Percentiles rank a stretch among this genome's conserved stretches.
phyloP scores from a whole-genome alignment of 2,797 vertebrate species.

The Sebastes cheni region DNA sequence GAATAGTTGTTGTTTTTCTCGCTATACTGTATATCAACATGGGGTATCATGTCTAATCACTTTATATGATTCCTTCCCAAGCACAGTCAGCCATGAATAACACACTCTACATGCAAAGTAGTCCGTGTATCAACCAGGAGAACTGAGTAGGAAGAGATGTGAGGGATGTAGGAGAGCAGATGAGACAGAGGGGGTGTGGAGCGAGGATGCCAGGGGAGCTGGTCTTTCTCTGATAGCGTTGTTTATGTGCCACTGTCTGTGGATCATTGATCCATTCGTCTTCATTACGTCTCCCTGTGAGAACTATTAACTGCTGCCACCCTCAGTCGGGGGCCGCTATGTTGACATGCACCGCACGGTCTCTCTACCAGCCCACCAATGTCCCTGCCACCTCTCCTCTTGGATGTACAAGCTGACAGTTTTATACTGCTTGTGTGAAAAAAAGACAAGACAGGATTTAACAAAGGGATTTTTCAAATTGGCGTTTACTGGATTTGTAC shows the following conservation, averaged over 20 bases:
- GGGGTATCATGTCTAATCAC: not conserved
- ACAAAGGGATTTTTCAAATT: not conserved
- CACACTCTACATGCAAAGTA: constrained; percentile 48
- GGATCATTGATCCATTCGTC: constrained; percentile 75
- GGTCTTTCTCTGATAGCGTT: constrained; percentile 60
- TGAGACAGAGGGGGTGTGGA: constrained; percentile 9
- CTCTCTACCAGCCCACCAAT: constrained; percentile 26
- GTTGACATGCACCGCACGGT: constrained; percentile 59
- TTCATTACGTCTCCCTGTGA: constrained; percentile 73
- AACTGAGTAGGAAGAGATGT: constrained; percentile 21
- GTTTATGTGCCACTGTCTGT: constrained; percentile 69
- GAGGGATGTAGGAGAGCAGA: constrained; percentile 29
- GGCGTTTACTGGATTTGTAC: not conserved
- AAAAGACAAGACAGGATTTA: not conserved
- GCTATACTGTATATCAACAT: not conserved
- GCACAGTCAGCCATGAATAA: constrained; percentile 19
- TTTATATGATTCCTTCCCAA: constrained; percentile 6
- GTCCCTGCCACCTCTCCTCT: constrained; percentile 38
- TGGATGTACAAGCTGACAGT: constrained; percentile 20
- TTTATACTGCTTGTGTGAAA: constrained; percentile 4
- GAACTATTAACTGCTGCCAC: constrained; percentile 73
- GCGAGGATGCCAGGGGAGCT: constrained; percentile 30
- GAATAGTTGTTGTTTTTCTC: not conserved
- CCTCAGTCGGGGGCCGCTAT: constrained; percentile 52
- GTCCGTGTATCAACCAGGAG: constrained; percentile 18